Base-by-base conservation (phyloP, 2,888 invertebrate genomes). In the Acholoe squamosa region DNA sequence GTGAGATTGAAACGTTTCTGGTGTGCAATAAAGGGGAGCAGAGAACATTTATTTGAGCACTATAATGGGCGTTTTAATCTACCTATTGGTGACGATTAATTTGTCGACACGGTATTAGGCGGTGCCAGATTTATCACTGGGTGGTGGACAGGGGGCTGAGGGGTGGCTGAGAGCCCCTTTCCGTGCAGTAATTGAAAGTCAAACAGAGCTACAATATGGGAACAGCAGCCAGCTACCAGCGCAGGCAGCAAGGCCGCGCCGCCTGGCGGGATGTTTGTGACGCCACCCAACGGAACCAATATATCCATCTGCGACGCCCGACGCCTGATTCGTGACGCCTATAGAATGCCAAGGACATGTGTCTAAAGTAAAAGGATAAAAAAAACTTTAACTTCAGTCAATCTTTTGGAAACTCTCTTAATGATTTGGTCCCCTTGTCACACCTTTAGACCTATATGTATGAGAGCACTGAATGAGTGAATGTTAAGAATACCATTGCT, bases 61-160 rank as follows among this genome's bases (percentile, higher is more conserved):
- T 67, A 89, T 89, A 89, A 89, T 89, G 89, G 71, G 71, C 28
- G 71, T 76, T 76, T 76, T 89, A 89, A 89, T 89, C 89, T 89
- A 71, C 76, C 52, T 89, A 89, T 89, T 89, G 89, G 76, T 51
- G 89, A 28, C 76, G 51, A 76, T 89, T 89, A 76, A 76, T 89
- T 89, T 89, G 89, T 67, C 76, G n/a, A 33, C 67, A n/a, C 25
- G 89, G 71, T 67, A 89, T 76, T 89, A 51, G 89, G 77, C 52
- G n/a, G 34, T 51, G 31, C 67, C 43, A 52, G 89, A 89, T 89
- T 71, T 51, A 89, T 89, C 76, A 76, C 86, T 67, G 86, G 84
- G 0, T 7, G 28, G 25, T 1, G 28, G 86, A 86, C 86, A 86
- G 86, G 7, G 86, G 52, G 86, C 76, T 52, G 86, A 54, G 56